Evolutionary conservation across 2,113 vertebrate genomes (phyloP).

Genomic region (Natator depressus): DNA sequence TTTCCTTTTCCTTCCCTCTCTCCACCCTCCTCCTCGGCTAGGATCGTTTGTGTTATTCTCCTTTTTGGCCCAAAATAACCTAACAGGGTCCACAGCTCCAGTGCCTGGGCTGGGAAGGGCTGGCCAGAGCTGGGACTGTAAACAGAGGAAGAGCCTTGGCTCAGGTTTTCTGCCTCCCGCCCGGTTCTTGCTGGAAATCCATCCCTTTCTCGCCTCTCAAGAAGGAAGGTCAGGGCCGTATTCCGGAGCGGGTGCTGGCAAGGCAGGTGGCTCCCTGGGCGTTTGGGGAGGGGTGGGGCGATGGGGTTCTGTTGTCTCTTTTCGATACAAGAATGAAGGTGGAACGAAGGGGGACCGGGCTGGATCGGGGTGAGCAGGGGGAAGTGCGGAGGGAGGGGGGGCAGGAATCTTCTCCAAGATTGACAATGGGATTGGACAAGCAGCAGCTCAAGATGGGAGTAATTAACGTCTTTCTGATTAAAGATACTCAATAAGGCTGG

Average conservation of each 20-base stretch:
- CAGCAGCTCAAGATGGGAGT: slow-evolving; percentile 27
- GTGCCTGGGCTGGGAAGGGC: not conserved
- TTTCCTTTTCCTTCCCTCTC: not conserved
- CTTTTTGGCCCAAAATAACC: not conserved
- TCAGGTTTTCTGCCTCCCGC: not conserved
- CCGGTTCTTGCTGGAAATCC: not conserved
- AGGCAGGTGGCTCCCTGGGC: not conserved
- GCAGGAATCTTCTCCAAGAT: not conserved
- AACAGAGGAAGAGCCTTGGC: not conserved
- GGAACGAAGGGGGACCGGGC: not conserved
- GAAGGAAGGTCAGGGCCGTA: not conserved
- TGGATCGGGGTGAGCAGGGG: not conserved
- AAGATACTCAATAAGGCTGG: slow-evolving; percentile 61
- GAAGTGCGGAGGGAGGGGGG: too few relatives aligned
- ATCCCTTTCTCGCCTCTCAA: not conserved
- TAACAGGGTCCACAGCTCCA: not conserved
- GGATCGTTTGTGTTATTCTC: not conserved
- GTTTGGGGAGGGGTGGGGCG: not conserved
- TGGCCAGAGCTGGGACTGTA: not conserved
- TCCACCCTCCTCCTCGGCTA: not conserved
- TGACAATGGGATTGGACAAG: not conserved
- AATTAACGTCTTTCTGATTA: slow-evolving; percentile 61
- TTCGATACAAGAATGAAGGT: not conserved
- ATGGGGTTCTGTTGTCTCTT: not conserved
- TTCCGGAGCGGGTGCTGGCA: not conserved